Evolutionary conservation across 2,113 vertebrate genomes (phyloP), one percentile per base, ranked within the genome.

Genomic region (Cinclus mexicanus): DNA sequence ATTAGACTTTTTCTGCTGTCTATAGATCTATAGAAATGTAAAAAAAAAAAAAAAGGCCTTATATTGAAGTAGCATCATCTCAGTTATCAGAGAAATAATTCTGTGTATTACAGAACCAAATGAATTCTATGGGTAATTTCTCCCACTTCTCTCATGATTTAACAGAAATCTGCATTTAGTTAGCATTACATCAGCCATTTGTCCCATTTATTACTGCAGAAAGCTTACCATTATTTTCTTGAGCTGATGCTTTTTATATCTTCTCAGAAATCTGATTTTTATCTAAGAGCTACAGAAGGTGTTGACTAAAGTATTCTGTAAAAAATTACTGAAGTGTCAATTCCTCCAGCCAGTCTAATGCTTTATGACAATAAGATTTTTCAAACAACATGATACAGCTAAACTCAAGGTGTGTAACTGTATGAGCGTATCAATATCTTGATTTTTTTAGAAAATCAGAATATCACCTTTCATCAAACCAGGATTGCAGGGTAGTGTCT

Each of bases 241-340:
- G 56, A 83, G 75, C 26, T 95, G 64, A 50, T 65, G 19, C 8
- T 82, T 93, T 78, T 75, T 35, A 11, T 37, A 46, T 67, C 47
- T 75, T 60, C 80, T 81, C 67, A 78, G 81, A 95, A 89, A 91
- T 52, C 16, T 76, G 44, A 79, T 68, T 92, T 93, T 91, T 82
- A 83, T 10, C 44, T 87, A 74, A 90, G 46, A 90, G 47, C 31
- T 94, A 53, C 23, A 88, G 42, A 39, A 75, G 20, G 15, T 8
- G 8, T 89, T 93, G 50, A 35, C 44, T 74, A 26, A 74, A 91
- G 72, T 76, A 72, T 44, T 77, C 55, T 53, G 24, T 44, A 44
- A 70, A 64, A 61, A 69, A 70, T 12, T 26, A 87, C 55, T 47
- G 69, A 82, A 71, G 25, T 6, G 0, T 63, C 24, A 64, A 12